Base-by-base conservation (phyloP, 2,888 invertebrate genomes). In the Dasysyrphus tricinctus region DNA sequence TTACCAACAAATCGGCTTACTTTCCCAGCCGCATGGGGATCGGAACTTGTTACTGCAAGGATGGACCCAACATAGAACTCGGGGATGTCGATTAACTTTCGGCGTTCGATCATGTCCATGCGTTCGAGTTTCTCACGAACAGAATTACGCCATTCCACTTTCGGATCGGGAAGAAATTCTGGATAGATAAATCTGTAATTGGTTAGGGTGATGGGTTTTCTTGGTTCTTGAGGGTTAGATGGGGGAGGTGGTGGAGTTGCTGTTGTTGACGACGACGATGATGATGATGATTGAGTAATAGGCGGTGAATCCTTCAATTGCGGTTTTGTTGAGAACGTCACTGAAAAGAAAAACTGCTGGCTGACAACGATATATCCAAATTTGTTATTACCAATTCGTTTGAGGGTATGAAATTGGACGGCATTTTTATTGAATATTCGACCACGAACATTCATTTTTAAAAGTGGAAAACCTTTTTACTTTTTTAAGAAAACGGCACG, bases 41-140 rank as follows among this genome's bases (percentile, higher is more conserved):
- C 98, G 0, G 98, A 95, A 87, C 96, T 95, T 3, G 96, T 97
- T 0, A 99, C 98, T 42, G 97, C 96, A 91, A 99, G 89, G 81
- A 99, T 95, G 37, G 97, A 97, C 14, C 98, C 99, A 90, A 99
- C 98, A 94, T 99, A 99, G 94, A 99, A 99, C 92, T 99, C 99
- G 0, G 99, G 99, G 88, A 99, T 96, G 91, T 97, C 96, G 88
- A 99, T 94, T 85, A 96, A 94, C 5, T 89, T 89, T 0, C 93
- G 90, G 79, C 99, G 94, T 80, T 95, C 95, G 39, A 99, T 91
- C 99, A 99, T 99, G 91, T 99, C 99, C 84, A 94, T 93, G 81
- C 99, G 94, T 91, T 99, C 99, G 16, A 99, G 92, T 91, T 96
- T 97, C 91, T 99, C 99, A 75, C 96, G 93, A 0, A 98, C 92